These are phyloP conservation scores for Drosophila eugracilis DNA, from an alignment of 1,140 invertebrate species.

Conservation along the genomic window DNA sequence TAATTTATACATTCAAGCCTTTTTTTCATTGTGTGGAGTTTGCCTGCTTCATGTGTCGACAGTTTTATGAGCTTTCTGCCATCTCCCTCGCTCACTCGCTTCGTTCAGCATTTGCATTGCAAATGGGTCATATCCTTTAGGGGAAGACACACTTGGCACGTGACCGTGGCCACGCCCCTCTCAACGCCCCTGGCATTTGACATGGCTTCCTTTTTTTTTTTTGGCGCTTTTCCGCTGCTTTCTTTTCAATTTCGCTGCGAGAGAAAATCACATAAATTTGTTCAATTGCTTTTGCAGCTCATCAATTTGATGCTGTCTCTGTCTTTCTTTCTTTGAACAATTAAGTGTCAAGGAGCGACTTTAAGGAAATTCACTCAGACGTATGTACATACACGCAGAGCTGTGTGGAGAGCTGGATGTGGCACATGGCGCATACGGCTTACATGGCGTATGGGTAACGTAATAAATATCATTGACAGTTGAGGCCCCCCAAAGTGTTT, in stretches of 20 bases:
- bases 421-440: slow-evolving; percentile 32
- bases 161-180: slow-evolving; percentile 30
- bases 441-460: slow-evolving; percentile 45
- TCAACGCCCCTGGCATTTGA: background rate
- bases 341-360: slow-evolving; percentile 57
- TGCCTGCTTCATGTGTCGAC: slow-evolving; percentile 45
- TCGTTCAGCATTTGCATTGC: slow-evolving; percentile 69
- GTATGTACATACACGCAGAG: background rate
- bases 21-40: slow-evolving; percentile 10
- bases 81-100: slow-evolving; percentile 37
- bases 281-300: slow-evolving; percentile 71
- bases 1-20: too few relatives aligned
- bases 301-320: slow-evolving; percentile 54
- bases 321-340: slow-evolving; percentile 32
- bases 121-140: slow-evolving; percentile 72
- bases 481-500: slow-evolving; percentile 28
- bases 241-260: slow-evolving; percentile 36
- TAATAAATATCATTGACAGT: slow-evolving; percentile 60
- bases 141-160: slow-evolving; percentile 64
- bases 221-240: slow-evolving; percentile 19
- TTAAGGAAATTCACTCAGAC: slow-evolving; percentile 20
- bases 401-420: background rate
- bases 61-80: slow-evolving; percentile 54
- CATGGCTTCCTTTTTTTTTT: background rate
- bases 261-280: slow-evolving; percentile 63